phyloP scores from a whole-genome alignment of 2,888 invertebrate species.

The Blomia tropicalis region DNA sequence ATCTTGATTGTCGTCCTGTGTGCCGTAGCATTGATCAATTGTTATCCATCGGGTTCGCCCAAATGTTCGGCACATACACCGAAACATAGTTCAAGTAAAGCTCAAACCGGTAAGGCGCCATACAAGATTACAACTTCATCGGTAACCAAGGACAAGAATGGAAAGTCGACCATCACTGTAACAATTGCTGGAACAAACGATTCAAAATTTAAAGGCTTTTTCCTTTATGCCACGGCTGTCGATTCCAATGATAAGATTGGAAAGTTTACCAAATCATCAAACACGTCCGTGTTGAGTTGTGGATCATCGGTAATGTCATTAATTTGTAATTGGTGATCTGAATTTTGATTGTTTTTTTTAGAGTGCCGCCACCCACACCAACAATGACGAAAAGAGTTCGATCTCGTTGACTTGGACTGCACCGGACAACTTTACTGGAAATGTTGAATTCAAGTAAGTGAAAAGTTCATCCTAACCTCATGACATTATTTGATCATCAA shows the following conservation, averaged over 20 bases:
- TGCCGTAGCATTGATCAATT: neutral
- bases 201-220: conserved; percentile 25
- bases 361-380: conserved; percentile 24
- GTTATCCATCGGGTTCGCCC: conserved; percentile 21
- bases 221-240: conserved; percentile 21
- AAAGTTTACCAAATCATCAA: conserved; percentile 16
- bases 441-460: conserved; percentile 24
- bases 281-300: conserved; percentile 10
- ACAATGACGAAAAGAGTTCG: conserved; percentile 21
- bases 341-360: neutral
- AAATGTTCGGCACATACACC: conserved; percentile 13
- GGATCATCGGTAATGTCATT: neutral
- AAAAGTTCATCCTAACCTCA: neutral
- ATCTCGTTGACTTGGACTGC: conserved; percentile 23
- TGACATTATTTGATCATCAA: neutral
- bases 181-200: conserved; percentile 16
- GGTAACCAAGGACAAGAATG: neutral
- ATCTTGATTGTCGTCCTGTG: no score
- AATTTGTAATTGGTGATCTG: neutral
- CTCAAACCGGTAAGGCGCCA: conserved; percentile 11
- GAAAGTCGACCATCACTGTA: conserved; percentile 13
- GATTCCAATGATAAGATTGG: conserved; percentile 18
- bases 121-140: conserved; percentile 14
- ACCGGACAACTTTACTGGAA: conserved; percentile 25
- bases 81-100: conserved; percentile 9